phyloP scores from a whole-genome alignment of 2,113 vertebrate species.

The Myrmecobius fasciatus region DNA sequence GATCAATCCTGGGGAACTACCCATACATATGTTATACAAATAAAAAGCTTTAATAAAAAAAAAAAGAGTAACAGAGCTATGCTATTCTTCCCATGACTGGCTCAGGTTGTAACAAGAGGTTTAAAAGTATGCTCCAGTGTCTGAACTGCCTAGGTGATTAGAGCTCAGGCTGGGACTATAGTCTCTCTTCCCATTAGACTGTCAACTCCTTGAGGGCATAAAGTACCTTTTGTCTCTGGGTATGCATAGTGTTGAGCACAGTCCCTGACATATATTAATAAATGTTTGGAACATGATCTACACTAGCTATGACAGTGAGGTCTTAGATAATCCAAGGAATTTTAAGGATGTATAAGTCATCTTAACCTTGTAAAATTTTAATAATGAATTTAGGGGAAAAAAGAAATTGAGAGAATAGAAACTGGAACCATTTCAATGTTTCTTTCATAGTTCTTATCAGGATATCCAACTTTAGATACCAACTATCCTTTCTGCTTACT shows the following conservation, averaged over 20 bases:
- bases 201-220: neutral
- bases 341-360: neutral
- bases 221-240: neutral
- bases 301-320: neutral
- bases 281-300: neutral
- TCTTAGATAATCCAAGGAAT: neutral
- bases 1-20: too few species aligned
- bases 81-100: neutral
- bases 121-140: neutral
- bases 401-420: neutral
- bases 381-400: neutral
- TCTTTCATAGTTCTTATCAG: neutral
- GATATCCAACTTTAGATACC: neutral
- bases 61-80: neutral
- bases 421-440: neutral
- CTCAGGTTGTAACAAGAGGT: neutral
- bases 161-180: neutral
- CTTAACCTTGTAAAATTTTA: slow-evolving; percentile 2
- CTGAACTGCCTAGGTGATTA: neutral
- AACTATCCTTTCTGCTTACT: neutral
- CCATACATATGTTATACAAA: too few species aligned
- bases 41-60: too few species aligned
- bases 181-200: neutral
- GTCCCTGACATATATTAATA: neutral
- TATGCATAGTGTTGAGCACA: neutral